Evolutionary conservation across 2,113 vertebrate species (phyloP), one percentile per base, ranked within the genome.

Genomic region (Mus spicilegus): DNA sequence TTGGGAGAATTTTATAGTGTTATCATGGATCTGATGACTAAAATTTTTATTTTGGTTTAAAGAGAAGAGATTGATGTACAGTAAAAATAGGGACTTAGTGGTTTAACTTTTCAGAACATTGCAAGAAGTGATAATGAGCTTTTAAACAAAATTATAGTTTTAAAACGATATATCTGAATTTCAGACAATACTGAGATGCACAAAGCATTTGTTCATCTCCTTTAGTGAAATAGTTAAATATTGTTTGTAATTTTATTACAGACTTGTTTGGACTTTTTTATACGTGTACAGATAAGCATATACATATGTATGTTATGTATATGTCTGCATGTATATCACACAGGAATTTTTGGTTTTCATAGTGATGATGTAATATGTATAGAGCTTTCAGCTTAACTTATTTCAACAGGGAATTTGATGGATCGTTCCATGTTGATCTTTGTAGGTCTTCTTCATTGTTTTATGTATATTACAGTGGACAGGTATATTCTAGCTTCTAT

Each of bases 1-100:
- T 82, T 90, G 70, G 39, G 82, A 95, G 72, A 58, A 63, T 92
- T 95, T 97, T 95, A 56, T 96, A 89, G 58, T 81, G 76, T 58
- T 92, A 33, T 77, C 67, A 70, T 91, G 90, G 93, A 96, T 80
- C 1, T 93, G 73, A 72, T 81, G 28, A 33, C 93, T 96, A 67
- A 87, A 95, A 70, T 39, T 95, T 96, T 92, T 73, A 46, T 95
- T 97, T 89, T 54, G 90, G 14, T 87, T 87, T 12, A 87, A 54
- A 78, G 39, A 20, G n/a, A 95, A 92, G 61, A 93, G 22, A 85
- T 51, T 89, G 26, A 93, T 90, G 19, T 77, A 24, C 77, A 75
- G 49, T 80, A 95, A 93, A 82, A 63, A 84, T 39, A 17, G 24
- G 58, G 24, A 81, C 72, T 63, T 88, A 93, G 19, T 70, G 91